A percentile compares a stretch with the other conserved stretches of the same genome.
phyloP scores from a whole-genome alignment of 30 jellyfish, hydroid and myxozoan genomes.

The Aurelia aurita region DNA sequence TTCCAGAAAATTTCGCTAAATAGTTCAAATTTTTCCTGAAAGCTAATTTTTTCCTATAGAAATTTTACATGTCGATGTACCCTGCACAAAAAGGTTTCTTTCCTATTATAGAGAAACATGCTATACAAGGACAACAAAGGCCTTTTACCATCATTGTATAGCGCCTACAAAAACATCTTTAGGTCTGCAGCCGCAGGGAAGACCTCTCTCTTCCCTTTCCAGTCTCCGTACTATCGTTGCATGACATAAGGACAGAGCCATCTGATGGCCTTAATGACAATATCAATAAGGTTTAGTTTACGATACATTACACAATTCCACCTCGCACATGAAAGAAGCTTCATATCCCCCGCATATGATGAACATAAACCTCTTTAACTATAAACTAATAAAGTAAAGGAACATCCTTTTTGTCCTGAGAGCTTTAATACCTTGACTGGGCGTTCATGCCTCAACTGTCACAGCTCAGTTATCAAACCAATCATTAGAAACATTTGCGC shows the following conservation, averaged over 20 bases:
- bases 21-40: too few relatives aligned
- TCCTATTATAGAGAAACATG: too few relatives aligned
- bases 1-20: too few relatives aligned
- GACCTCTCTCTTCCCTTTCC: too few relatives aligned
- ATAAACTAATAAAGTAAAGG: slow-evolving; percentile 17
- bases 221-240: too few relatives aligned
- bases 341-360: slow-evolving; percentile 38
- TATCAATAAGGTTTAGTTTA: background rate
- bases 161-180: too few relatives aligned
- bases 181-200: too few relatives aligned
- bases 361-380: slow-evolving; percentile 46
- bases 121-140: too few relatives aligned
- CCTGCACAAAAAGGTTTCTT: too few relatives aligned
- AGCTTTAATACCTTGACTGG: background rate
- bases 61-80: too few relatives aligned
- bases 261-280: slow-evolving; percentile 6
- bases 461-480: slow-evolving; percentile 85
- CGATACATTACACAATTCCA: background rate
- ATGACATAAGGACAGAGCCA: background rate
- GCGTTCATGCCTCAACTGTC: background rate
- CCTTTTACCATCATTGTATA: too few relatives aligned
- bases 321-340: slow-evolving; percentile 29
- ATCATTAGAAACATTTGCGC: slow-evolving; percentile 70
- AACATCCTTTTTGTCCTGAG: background rate
- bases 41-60: too few relatives aligned